A percentile compares a stretch with the other conserved stretches of the same genome.
Conservation (phyloP, 2,888 invertebrate genomes). For the Eremobia ochroleuca region DNA sequence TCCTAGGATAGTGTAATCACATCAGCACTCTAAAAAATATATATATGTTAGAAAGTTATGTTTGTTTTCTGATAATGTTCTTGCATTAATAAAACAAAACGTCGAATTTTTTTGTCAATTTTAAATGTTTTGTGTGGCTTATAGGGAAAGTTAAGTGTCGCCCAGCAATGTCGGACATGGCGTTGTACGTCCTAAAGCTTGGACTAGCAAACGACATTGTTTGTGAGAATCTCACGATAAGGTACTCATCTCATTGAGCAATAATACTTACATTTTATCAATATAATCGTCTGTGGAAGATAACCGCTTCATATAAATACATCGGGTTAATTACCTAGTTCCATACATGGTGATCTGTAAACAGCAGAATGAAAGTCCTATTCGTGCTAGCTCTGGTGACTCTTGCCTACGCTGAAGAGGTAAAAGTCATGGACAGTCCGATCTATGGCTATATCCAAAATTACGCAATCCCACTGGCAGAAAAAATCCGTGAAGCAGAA, state of each 20-base stretch:
- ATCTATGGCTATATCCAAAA: conserved; percentile 64
- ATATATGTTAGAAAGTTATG: too few species aligned
- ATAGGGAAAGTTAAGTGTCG: too few species aligned
- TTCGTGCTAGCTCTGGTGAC: conserved; percentile 43
- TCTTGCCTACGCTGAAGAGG: conserved; percentile 42
- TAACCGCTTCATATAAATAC: conserved; percentile 36
- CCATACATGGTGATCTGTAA: not conserved
- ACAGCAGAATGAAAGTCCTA: conserved; percentile 20
- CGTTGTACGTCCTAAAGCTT: too few species aligned
- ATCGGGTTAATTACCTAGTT: not conserved
- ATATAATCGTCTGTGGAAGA: conserved; percentile 9
- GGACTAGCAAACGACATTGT: not conserved
- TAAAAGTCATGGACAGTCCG: conserved; percentile 45
- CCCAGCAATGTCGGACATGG: too few species aligned
- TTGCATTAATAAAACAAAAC: too few species aligned
- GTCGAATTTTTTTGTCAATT: too few species aligned
- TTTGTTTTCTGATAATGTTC: too few species aligned
- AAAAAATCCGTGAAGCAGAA: conserved; percentile 50
- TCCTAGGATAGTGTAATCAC: too few species aligned
- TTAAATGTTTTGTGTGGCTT: too few species aligned
- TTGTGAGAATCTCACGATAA: not conserved
- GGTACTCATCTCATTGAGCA: conserved; percentile 20
- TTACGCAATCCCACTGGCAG: conserved; percentile 66
- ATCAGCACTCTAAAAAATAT: too few species aligned
- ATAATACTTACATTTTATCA: conserved; percentile 24